Percentiles rank a stretch among this genome's conserved stretches.
These are phyloP conservation scores for Mus caroli DNA, from an alignment of 2,797 vertebrate species.

Conservation along the genomic window DNA sequence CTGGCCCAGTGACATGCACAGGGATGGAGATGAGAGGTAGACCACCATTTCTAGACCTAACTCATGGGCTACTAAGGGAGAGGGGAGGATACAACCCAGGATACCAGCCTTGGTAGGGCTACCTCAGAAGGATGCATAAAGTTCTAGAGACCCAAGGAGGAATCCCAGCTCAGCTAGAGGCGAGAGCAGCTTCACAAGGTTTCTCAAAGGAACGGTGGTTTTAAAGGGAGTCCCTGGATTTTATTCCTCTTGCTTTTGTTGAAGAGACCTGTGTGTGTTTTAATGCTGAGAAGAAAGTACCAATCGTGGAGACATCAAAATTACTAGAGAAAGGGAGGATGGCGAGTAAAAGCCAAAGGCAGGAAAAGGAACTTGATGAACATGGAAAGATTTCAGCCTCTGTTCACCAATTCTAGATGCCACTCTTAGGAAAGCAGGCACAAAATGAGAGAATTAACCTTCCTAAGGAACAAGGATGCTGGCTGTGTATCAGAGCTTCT, in stretches of 20 bases:
- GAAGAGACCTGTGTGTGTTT: background rate
- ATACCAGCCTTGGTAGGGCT: background rate
- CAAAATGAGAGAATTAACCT: background rate
- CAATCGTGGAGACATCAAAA: background rate
- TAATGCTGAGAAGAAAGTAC: background rate
- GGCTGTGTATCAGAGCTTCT: background rate
- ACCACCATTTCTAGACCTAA: background rate
- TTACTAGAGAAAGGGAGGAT: background rate
- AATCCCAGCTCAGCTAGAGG: background rate
- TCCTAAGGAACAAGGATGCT: background rate
- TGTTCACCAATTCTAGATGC: background rate
- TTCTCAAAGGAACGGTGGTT: background rate
- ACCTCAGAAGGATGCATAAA: background rate
- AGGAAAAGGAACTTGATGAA: background rate
- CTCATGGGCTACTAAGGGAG: background rate
- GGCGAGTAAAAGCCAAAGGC: background rate
- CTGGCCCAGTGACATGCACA: background rate
- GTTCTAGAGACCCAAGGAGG: background rate
- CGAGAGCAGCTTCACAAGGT: background rate
- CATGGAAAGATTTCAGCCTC: background rate
- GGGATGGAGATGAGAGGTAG: background rate
- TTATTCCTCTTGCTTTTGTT: background rate
- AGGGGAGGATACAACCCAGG: background rate
- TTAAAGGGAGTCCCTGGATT: background rate
- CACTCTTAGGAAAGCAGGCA: background rate